Evolutionary conservation across 2,888 invertebrate species (phyloP).

Genomic region (Tenthredo livida): DNA sequence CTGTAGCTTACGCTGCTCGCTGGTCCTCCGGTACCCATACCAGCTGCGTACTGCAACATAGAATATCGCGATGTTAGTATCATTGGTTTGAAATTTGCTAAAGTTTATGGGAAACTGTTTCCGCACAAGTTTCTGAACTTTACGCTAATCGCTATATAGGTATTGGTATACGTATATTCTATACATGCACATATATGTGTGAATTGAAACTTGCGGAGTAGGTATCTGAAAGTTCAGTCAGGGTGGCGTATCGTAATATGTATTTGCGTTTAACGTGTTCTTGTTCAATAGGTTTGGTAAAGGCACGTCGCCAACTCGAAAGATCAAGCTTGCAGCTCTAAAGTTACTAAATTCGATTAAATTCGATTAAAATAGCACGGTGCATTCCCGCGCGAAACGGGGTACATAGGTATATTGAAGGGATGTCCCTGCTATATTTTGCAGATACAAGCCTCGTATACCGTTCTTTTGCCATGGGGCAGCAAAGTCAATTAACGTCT

Average conservation of each 20-base stretch:
- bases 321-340: not conserved
- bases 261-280: constrained; percentile 25
- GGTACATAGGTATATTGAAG: constrained; percentile 7
- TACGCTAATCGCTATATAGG: not conserved
- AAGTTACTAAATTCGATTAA: constrained; percentile 21
- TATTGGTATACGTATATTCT: not conserved
- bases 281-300: constrained; percentile 30
- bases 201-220: constrained; percentile 19
- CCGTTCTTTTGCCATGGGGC: not conserved
- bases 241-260: constrained; percentile 1
- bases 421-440: not conserved
- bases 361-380: constrained; percentile 31
- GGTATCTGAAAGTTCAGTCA: constrained; percentile 8
- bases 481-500: constrained; percentile 9
- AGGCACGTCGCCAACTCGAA: constrained; percentile 34
- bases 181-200: not conserved
- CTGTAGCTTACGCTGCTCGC: constrained; percentile 75
- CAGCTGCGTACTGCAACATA: constrained; percentile 72
- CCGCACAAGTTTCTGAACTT: not conserved
- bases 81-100: not conserved
- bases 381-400: constrained; percentile 27
- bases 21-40: constrained; percentile 70
- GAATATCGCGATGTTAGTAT: constrained; percentile 1
- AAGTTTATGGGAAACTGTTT: not conserved
- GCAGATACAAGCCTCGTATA: not conserved